Evolutionary conservation across 2,888 invertebrate genomes (phyloP).

Genomic region (Poecilobothrus nobilitatus): DNA sequence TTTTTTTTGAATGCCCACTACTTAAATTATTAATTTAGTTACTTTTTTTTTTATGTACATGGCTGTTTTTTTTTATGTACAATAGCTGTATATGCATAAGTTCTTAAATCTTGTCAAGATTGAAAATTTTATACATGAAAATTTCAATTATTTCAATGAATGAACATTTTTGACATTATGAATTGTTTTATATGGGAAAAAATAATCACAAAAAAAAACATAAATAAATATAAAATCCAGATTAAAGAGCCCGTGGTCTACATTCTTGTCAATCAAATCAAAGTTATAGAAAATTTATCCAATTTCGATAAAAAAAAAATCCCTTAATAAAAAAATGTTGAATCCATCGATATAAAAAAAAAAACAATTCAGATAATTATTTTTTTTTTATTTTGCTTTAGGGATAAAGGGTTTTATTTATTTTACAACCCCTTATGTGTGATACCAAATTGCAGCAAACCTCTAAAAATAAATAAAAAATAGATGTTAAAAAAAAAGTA

Average conservation of each 20-base stretch:
- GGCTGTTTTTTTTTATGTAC: no score
- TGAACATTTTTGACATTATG: background rate
- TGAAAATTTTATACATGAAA: background rate
- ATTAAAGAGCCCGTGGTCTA: constrained; percentile 1
- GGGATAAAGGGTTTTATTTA: background rate
- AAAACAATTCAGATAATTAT: background rate
- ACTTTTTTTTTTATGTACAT: no score
- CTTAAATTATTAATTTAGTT: no score
- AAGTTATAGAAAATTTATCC: constrained; percentile 6
- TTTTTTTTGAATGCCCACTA: no score
- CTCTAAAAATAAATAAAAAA: background rate
- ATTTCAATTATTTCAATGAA: background rate
- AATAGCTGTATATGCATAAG: no score
- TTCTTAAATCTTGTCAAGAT: background rate
- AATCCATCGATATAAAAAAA: background rate
- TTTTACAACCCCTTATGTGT: background rate
- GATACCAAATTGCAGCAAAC: background rate
- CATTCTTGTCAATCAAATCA: background rate
- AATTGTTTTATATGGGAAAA: background rate
- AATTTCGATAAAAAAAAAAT: constrained; percentile 1
- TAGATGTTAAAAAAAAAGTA: no score
- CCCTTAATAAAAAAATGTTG: background rate
- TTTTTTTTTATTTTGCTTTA: background rate
- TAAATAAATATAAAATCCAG: background rate
- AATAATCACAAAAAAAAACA: background rate